phyloP scores from a whole-genome alignment of 2,113 vertebrate genomes.

The Hymenochirus boettgeri region DNA sequence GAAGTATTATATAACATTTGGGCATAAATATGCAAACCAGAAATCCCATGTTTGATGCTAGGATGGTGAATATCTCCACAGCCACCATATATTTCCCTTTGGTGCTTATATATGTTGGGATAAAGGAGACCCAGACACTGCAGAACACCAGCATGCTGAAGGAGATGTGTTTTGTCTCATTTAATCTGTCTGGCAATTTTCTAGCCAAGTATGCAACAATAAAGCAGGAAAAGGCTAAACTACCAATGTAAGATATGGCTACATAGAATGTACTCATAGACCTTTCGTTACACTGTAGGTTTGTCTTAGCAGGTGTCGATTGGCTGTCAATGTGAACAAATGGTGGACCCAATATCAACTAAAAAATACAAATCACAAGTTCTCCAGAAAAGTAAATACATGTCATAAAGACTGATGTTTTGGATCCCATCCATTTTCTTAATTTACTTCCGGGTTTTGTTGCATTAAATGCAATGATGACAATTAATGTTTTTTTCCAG shows the following conservation, averaged over 20 bases:
- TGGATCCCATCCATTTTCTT: constrained; percentile 33
- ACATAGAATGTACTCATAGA: constrained; percentile 8
- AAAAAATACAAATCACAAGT: constrained; percentile 21
- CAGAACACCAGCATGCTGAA: constrained; percentile 30
- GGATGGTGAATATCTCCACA: constrained; percentile 14
- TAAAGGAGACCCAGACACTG: constrained; percentile 35
- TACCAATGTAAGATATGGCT: constrained; percentile 48
- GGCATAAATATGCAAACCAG: neutral
- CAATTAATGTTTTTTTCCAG: constrained; percentile 65
- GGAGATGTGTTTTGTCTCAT: constrained; percentile 27
- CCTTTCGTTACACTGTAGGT: constrained; percentile 30
- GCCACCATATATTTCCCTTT: constrained; percentile 15
- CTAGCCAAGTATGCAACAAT: constrained; percentile 3
- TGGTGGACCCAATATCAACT: constrained; percentile 20
- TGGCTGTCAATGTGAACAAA: constrained; percentile 4
- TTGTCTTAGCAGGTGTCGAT: constrained; percentile 2
- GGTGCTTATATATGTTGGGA: constrained; percentile 2
- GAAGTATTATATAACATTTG: constrained; percentile 2
- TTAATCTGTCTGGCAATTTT: constrained; percentile 30
- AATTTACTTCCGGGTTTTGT: constrained; percentile 47
- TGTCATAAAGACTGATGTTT: neutral
- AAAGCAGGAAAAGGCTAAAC: constrained; percentile 45
- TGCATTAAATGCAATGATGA: constrained; percentile 45
- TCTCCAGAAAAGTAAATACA: neutral
- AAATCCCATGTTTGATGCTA: constrained; percentile 7